Conservation (phyloP, 2,797 vertebrate genomes). For the Zenarchopterus dispar region DNA sequence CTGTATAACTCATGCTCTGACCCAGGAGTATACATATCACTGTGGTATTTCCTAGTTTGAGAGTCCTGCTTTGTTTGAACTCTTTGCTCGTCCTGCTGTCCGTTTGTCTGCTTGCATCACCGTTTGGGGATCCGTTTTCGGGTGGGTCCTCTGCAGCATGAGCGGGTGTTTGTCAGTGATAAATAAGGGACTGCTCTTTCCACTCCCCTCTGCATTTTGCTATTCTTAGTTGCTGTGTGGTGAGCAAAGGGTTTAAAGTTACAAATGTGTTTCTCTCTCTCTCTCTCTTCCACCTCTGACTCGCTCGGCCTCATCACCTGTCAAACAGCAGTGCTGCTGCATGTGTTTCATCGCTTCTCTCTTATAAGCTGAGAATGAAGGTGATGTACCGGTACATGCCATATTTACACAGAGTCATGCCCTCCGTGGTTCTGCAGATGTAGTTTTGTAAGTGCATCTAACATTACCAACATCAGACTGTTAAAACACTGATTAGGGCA, state of each 20-base stretch:
- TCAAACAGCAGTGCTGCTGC: conserved; percentile 15
- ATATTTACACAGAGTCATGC: not conserved
- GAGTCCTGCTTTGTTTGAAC: not conserved
- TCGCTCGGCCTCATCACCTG: conserved; percentile 9
- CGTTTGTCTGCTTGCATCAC: not conserved
- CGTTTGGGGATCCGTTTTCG: conserved; percentile 22
- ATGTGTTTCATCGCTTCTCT: conserved; percentile 7
- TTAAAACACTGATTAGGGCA: conserved; percentile 17
- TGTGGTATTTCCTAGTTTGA: too few species aligned
- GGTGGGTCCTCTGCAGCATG: conserved; percentile 43
- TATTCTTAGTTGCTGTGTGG: conserved; percentile 68
- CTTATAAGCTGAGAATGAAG: conserved; percentile 26
- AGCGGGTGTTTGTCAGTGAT: conserved; percentile 66
- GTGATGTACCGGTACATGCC: too few species aligned
- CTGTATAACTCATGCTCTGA: conserved; percentile 47
- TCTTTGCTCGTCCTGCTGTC: not conserved
- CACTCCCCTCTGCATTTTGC: conserved; percentile 54
- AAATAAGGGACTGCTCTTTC: conserved; percentile 66
- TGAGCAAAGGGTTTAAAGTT: conserved; percentile 77
- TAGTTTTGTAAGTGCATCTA: conserved; percentile 61
- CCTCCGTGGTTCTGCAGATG: conserved; percentile 24
- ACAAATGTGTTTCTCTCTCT: conserved; percentile 62
- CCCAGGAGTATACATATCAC: conserved; percentile 7
- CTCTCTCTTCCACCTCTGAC: conserved; percentile 19
- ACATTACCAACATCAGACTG: conserved; percentile 52